phyloP scores from a whole-genome alignment of 1,140 invertebrate genomes.

The Drosophila lowei region DNA sequence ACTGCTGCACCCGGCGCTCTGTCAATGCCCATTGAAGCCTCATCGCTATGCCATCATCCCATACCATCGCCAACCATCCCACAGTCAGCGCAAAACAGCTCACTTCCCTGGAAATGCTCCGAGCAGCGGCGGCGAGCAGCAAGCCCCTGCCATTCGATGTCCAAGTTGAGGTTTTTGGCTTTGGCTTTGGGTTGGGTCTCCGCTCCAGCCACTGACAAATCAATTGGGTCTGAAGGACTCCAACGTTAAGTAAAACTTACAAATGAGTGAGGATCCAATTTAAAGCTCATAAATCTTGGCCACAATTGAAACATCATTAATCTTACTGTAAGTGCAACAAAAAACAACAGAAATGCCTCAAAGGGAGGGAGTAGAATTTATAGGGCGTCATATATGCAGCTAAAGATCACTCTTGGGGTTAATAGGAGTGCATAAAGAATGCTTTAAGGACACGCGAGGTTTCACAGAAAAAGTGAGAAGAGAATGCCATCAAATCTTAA shows the following conservation, averaged over 20 bases:
- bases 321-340: constrained; percentile 22
- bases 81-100: constrained; percentile 48
- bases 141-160: constrained; percentile 11
- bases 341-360: neutral
- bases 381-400: neutral
- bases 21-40: constrained; percentile 72
- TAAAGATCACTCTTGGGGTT: too few relatives aligned
- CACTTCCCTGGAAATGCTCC: constrained; percentile 58
- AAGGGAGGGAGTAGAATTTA: neutral
- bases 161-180: constrained; percentile 26
- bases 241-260: constrained; percentile 41
- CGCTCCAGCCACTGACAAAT: constrained; percentile 58
- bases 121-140: neutral
- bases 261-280: constrained; percentile 60
- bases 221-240: constrained; percentile 51
- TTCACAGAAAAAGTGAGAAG: too few relatives aligned
- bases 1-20: constrained; percentile 55
- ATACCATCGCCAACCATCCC: too few relatives aligned
- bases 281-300: constrained; percentile 64
- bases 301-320: constrained; percentile 54
- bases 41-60: constrained; percentile 5
- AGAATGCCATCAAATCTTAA: too few relatives aligned
- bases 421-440: too few relatives aligned
- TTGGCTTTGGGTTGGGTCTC: constrained; percentile 3
- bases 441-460: too few relatives aligned